Base-by-base conservation (phyloP, 1,140 invertebrate genomes). In the Conus ventricosus region DNA sequence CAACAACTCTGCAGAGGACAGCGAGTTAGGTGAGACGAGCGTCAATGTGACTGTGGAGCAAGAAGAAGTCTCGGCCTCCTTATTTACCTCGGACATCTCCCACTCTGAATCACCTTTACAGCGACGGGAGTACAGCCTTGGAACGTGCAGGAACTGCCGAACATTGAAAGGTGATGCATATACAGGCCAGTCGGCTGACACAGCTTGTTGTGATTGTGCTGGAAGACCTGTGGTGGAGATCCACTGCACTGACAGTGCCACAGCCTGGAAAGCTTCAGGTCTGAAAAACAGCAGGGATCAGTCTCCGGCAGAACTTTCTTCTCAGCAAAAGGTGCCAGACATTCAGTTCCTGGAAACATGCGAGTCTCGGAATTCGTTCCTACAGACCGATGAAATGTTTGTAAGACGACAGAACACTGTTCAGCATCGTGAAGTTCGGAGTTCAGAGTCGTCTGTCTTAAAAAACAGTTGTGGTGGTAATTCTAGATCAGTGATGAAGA, bases 141-240 rank as follows among this genome's bases (percentile, higher is more conserved):
- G 80, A 23, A 11, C 51, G 6, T 81, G 80, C 54, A 13, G 51
- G 5, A 78, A 51, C 76, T 81, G 80, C 80, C 55, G 80, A 54
- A 53, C 5, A 81, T 7, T 23, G 51, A 81, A 13, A 81, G 80
- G 51, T 55, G 80, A 81, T 3, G 11, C 7, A 2, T 7, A 8
- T 13, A 0, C 67, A 7, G 23, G 67, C 20, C 13, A 20, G 7
- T 20, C 23, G 20, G 67, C 13, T 71, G 11, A 20, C 10, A 63
- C 10, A 20, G 60, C 7, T 4, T 6, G 13, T 71, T 71, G 67
- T 71, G 67, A 71, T 71, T 71, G 67, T 71, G 67, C 11, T 23
- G 20, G 67, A 23, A 71, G 20, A 20, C 55, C 82, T 67, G 55
- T 84, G 17, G 57, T 84, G 57, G 82, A 84, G 82, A 63, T 84